Base-by-base conservation (phyloP, 2,888 invertebrate genomes). In the Erebia epiphron region DNA sequence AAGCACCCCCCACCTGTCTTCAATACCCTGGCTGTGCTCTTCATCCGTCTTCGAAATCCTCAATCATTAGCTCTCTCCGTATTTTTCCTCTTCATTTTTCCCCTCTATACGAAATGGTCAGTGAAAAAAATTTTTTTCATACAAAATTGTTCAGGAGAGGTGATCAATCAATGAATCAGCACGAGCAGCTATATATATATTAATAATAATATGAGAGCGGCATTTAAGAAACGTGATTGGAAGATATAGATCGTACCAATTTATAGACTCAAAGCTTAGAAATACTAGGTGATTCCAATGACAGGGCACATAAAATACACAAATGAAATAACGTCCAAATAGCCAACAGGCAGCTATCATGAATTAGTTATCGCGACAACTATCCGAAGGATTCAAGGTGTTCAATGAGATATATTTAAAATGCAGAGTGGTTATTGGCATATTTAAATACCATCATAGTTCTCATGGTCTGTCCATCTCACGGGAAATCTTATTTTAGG, bases 281-380 rank as follows among this genome's bases (percentile, higher is more conserved):
- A 75, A 69, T 68, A 69, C 68, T 67, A 71, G 58, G 62, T 62
- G 62, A 21, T 46, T 58, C 66, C 70, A 61, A 57, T 58, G 54
- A 67, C 71, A 62, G 46, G 26, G 49, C 57, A 65, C 68, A 73
- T 66, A 75, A 72, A 71, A 75, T 70, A 68, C 69, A 75, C 75
- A 74, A 78, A 75, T 75, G 72, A 73, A 57, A 66, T 69, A 73
- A 52, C 56, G 73, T 73, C 67, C 66, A 75, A 76, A 75, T 73
- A 75, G 68, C 75, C 74, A 78, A 75, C 74, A 69, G 71, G 78
- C 79, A 79, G 77, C 78, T 74, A 80, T 81, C 82, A 77, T 85
- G 85, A 87, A 87, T 86, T 86, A 88, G 83, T 82, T 86, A 88
- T 88, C 88, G 82, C 83, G 83, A 86, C 88, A 87, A 85, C 86